Evolutionary conservation across 2,113 vertebrate genomes (phyloP).

Genomic region (Rhinogobius similis): DNA sequence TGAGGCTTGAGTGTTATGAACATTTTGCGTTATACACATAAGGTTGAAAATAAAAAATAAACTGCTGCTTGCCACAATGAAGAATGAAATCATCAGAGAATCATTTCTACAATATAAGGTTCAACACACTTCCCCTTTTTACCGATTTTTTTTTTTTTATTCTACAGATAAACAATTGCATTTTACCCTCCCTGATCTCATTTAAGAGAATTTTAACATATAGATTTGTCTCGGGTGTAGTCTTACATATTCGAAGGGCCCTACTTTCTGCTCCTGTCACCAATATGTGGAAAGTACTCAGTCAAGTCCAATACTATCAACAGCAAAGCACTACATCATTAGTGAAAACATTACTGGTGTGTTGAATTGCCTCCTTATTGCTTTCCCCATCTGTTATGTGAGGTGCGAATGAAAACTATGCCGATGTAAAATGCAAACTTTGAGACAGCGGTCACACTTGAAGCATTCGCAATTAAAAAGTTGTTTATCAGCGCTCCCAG

Average conservation of each 20-base stretch:
- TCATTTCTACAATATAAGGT: too few species aligned
- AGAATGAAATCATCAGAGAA: too few species aligned
- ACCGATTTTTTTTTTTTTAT: too few species aligned
- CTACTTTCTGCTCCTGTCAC: not conserved
- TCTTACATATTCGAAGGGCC: not conserved
- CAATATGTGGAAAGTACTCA: not conserved
- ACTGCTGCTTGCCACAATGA: too few species aligned
- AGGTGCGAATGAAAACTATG: constrained; percentile 29
- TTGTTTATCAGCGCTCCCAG: constrained; percentile 63
- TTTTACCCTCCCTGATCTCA: too few species aligned
- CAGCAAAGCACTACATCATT: not conserved
- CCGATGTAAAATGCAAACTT: constrained; percentile 57
- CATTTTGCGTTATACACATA: too few species aligned
- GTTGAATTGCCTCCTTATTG: constrained; percentile 21
- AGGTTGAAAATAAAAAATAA: too few species aligned
- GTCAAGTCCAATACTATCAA: not conserved
- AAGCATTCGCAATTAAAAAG: constrained; percentile 72
- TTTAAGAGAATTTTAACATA: too few species aligned
- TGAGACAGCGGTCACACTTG: constrained; percentile 64
- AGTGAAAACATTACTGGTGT: not conserved
- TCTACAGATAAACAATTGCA: too few species aligned
- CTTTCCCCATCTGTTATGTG: constrained; percentile 34
- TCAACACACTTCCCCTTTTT: too few species aligned
- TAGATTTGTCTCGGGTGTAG: too few species aligned
- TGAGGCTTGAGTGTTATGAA: too few species aligned